Base-by-base conservation (phyloP, 2,888 invertebrate genomes). In the Hoplodrina blanda region DNA sequence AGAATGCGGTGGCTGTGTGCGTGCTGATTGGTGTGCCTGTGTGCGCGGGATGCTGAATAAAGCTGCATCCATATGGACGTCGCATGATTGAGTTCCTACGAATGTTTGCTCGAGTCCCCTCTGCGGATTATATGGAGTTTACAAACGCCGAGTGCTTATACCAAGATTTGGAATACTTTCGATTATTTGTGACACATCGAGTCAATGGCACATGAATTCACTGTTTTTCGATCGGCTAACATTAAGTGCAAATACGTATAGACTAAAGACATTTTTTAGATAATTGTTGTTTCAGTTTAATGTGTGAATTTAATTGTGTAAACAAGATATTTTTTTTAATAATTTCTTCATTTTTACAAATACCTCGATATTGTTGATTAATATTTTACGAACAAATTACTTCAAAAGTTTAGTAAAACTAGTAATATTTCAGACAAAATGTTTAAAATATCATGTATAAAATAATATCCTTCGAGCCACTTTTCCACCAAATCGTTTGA, bases 21-120 rank as follows among this genome's bases (percentile, higher is more conserved):
- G 82, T 68, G 81, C 56, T 76, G 72, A 70, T 69, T 73, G 52
- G 79, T 69, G 78, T 66, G 83, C 52, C 19, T 86, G 91, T 91
- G 90, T 90, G 91, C 62, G 91, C 84, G 87, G 91, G 94, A 94
- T 92, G 93, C 94, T 94, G 94, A 76, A 80, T 91, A 90, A 93
- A 85, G 94, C 82, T 79, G 73, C 73, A 55, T 91, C 83, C 89
- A 94, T 81, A 91, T 70, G 84, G 86, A 61, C 59, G 77, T 65
- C 54, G 13, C 41, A 69, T 86, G 83, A 89, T 88, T 87, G 85
- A 86, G 83, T 87, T 85, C 83, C 76, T 83, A 84, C 68, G 76
- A 83, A 82, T 85, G 85, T 81, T 85, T 82, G 83, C 80, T 82
- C 66, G 74, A 76, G 78, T 74, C 70, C 53, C 52, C 65, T n/a